phyloP scores from a whole-genome alignment of 1,140 invertebrate genomes.

The Drosophila ohnishii region DNA sequence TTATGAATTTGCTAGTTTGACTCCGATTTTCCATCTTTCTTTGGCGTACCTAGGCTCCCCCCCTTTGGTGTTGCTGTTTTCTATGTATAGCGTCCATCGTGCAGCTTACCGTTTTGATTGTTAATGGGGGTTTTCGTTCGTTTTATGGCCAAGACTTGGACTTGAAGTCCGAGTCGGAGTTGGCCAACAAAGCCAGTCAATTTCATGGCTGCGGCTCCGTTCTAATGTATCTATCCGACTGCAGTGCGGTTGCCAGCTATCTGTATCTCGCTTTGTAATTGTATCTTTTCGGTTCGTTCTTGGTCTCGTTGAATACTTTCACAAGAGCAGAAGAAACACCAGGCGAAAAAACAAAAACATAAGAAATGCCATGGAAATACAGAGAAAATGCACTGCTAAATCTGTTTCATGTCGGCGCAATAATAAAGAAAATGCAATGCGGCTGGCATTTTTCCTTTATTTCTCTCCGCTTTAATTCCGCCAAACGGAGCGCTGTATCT shows the following conservation, averaged over 20 bases:
- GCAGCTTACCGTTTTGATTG: constrained; percentile 37
- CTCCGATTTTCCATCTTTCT: constrained; percentile 17
- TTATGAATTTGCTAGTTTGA: constrained; percentile 58
- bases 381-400: constrained; percentile 46
- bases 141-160: constrained; percentile 25
- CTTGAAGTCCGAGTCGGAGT: constrained; percentile 25
- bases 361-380: not conserved
- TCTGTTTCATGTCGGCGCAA: constrained; percentile 55
- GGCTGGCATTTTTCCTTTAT: constrained; percentile 18
- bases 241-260: constrained; percentile 41
- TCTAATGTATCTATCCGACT: constrained; percentile 64
- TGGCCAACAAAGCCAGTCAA: constrained; percentile 74
- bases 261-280: constrained; percentile 43
- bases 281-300: constrained; percentile 68
- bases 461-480: constrained; percentile 30
- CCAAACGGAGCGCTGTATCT: constrained; percentile 17
- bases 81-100: constrained; percentile 14
- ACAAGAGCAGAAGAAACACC: constrained; percentile 36
- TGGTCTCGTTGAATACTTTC: constrained; percentile 61
- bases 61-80: not conserved
- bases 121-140: constrained; percentile 26
- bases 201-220: constrained; percentile 71
- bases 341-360: not conserved
- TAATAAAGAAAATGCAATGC: constrained; percentile 21
- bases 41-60: not conserved